A percentile compares a stretch with the other conserved stretches of the same genome.
phyloP scores from a whole-genome alignment of 1,140 invertebrate species.

The Calosoma granatense region DNA sequence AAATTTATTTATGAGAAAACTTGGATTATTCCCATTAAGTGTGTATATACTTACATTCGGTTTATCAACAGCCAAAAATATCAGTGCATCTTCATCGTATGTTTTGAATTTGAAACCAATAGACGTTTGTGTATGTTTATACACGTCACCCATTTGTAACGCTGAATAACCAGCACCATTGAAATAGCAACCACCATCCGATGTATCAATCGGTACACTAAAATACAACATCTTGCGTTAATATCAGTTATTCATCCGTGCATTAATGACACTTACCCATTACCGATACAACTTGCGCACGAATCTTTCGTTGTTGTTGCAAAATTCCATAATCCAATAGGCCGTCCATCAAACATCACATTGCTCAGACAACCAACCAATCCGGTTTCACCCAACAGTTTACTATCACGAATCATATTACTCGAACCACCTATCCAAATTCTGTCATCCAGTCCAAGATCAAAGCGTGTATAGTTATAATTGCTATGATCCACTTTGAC shows the following conservation, averaged over 20 bases:
- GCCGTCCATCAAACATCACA: conserved; percentile 63
- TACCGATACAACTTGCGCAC: too few species aligned
- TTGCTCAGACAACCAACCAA: conserved; percentile 65
- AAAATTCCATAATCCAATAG: conserved; percentile 86
- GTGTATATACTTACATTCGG: conserved; percentile 47
- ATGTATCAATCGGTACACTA: too few species aligned
- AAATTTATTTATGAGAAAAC: conserved; percentile 1
- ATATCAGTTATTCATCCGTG: too few species aligned
- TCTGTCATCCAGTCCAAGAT: conserved; percentile 35
- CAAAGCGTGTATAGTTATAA: not conserved
- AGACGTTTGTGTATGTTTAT: conserved; percentile 55
- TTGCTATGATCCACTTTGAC: not conserved
- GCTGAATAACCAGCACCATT: conserved; percentile 71
- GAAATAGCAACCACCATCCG: conserved; percentile 50
- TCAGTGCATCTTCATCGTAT: conserved; percentile 76
- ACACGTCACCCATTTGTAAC: conserved; percentile 39
- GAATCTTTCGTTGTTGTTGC: too few species aligned
- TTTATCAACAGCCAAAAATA: conserved; percentile 72
- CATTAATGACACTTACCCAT: too few species aligned
- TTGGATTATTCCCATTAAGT: too few species aligned
- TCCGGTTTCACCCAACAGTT: conserved; percentile 33
- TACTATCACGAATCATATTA: too few species aligned
- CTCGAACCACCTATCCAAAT: conserved; percentile 44
- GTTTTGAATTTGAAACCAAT: conserved; percentile 75
- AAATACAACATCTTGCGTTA: too few species aligned